A percentile compares a stretch with the other conserved stretches of the same genome.
These are phyloP conservation scores for Speoplatyrhinus poulsoni DNA, from an alignment of 2,113 vertebrate species.

Conservation along the genomic window DNA sequence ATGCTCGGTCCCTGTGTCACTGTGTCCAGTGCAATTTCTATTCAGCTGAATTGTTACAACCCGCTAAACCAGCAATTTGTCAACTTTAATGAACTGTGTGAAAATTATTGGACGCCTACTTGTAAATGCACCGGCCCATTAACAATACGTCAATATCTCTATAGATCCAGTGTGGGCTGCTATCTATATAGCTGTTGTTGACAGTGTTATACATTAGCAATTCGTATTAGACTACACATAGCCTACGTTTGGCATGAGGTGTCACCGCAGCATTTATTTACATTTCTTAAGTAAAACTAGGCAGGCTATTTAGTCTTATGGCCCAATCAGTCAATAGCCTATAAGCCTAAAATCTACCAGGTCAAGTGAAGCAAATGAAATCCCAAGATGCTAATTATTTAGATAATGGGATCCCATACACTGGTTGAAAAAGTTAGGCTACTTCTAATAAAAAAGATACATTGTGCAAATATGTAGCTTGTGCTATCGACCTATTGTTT, in stretches of 20 bases:
- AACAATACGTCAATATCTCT: conserved; percentile 37
- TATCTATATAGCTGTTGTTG: not conserved
- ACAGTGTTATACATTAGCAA: conserved; percentile 20
- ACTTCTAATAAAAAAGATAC: no score
- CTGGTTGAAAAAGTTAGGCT: no score
- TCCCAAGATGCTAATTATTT: not conserved
- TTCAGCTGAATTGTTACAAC: conserved; percentile 5
- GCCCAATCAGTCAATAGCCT: not conserved
- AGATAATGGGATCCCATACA: not conserved
- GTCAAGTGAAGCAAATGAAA: not conserved
- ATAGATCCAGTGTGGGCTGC: not conserved
- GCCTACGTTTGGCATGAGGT: not conserved
- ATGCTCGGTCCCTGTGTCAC: not conserved
- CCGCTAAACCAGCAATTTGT: conserved; percentile 14
- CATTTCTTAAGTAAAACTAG: conserved; percentile 12
- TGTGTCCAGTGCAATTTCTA: not conserved
- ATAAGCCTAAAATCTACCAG: not conserved
- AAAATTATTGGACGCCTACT: conserved; percentile 24
- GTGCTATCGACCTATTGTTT: not conserved
- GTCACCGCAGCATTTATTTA: not conserved
- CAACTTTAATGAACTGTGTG: conserved; percentile 39
- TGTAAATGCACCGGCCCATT: conserved; percentile 26
- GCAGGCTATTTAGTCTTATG: not conserved
- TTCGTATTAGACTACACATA: conserved; percentile 4
- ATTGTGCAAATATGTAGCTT: no score